Evolutionary conservation across 2,797 vertebrate species (phyloP).

Genomic region (Microhierax caerulescens): DNA sequence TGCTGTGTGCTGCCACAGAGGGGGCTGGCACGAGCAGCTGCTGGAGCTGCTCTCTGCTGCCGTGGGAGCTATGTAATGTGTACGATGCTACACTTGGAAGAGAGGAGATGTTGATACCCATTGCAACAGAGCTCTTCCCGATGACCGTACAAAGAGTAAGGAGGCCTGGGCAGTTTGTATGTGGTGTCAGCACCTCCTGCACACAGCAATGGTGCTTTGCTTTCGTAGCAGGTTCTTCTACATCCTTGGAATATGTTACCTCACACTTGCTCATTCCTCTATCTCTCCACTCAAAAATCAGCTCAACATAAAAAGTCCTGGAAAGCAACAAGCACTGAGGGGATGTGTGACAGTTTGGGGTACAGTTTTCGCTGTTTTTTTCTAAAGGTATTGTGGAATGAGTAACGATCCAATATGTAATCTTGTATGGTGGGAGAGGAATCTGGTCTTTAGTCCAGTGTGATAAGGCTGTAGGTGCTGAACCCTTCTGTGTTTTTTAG

Average conservation of each 20-base stretch:
- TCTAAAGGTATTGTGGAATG: background rate
- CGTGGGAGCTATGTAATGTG: background rate
- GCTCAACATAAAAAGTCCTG: background rate
- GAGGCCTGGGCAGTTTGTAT: background rate
- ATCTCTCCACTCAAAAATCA: background rate
- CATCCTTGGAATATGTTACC: background rate
- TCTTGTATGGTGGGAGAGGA: background rate
- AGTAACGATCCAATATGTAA: background rate
- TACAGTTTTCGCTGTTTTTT: background rate
- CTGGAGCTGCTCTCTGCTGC: background rate
- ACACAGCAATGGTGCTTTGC: background rate
- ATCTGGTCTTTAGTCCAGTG: background rate
- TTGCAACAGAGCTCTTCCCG: background rate
- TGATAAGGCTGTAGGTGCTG: background rate
- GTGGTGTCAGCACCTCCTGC: rapidly evolving
- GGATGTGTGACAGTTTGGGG: background rate
- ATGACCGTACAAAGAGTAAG: background rate
- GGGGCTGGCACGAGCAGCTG: background rate
- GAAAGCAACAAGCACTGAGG: background rate
- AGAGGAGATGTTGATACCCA: background rate
- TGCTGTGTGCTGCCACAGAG: background rate
- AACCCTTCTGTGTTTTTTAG: background rate
- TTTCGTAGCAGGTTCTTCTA: background rate
- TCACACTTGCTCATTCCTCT: rapidly evolving
- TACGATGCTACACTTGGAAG: background rate